Evolutionary conservation across 2,888 invertebrate species (phyloP).

Genomic region (Macropis europaea): DNA sequence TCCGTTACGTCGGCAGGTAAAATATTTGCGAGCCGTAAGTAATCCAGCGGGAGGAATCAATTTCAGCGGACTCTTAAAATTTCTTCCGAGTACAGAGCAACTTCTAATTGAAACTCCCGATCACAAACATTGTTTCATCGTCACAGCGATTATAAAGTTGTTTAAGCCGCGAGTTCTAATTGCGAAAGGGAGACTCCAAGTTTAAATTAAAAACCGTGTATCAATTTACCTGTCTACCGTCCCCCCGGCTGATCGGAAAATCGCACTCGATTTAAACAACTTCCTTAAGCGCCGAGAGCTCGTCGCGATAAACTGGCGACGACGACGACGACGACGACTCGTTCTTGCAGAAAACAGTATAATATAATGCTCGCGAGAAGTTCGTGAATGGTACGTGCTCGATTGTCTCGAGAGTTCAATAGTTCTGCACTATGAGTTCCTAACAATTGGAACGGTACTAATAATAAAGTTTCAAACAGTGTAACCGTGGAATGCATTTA

Average conservation of each 20-base stretch:
- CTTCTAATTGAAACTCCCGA: constrained; percentile 55
- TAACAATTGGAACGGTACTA: constrained; percentile 31
- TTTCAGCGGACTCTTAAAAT: constrained; percentile 48
- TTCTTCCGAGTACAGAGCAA: constrained; percentile 21
- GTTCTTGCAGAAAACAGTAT: constrained; percentile 12
- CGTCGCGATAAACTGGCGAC: too few species aligned
- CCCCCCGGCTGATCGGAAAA: neutral
- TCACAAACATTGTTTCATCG: constrained; percentile 56
- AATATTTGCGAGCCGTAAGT: constrained; percentile 34
- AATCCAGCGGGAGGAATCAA: constrained; percentile 42
- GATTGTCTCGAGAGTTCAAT: constrained; percentile 17
- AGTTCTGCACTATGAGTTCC: constrained; percentile 12
- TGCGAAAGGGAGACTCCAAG: constrained; percentile 34
- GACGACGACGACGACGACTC: constrained; percentile 6
- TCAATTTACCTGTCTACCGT: constrained; percentile 17
- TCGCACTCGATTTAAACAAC: neutral
- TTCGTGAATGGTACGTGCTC: constrained; percentile 15
- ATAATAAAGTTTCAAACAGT: constrained; percentile 27
- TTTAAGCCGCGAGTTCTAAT: constrained; percentile 48
- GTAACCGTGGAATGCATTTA: neutral
- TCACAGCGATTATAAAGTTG: constrained; percentile 54
- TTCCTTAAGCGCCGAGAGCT: neutral
- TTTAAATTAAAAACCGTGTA: constrained; percentile 49
- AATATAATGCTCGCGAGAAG: constrained; percentile 9
- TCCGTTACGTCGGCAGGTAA: neutral